Evolutionary conservation across 1,140 invertebrate genomes (phyloP).

Genomic region (Ceratina australensis): DNA sequence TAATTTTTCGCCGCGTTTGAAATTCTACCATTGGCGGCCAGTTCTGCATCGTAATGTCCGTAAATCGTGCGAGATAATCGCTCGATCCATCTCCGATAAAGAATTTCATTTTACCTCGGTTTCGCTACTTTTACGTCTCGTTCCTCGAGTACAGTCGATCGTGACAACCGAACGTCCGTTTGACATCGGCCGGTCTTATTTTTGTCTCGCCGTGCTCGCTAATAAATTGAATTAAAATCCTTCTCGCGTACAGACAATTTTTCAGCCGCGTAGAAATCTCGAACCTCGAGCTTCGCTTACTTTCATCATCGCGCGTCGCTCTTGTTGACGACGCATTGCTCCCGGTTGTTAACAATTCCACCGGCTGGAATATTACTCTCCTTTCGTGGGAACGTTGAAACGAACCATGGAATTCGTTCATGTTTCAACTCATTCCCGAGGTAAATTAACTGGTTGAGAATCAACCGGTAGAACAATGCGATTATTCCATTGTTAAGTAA

Average conservation of each 20-base stretch:
- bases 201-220: neutral
- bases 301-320: slow-evolving; percentile 6
- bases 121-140: neutral
- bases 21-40: neutral
- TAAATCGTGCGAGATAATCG: neutral
- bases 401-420: neutral
- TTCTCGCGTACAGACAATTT: slow-evolving; percentile 28
- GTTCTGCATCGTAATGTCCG: neutral
- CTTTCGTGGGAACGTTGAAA: neutral
- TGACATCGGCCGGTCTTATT: slow-evolving; percentile 12
- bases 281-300: neutral
- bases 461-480: neutral
- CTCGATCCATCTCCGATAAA: neutral
- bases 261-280: slow-evolving; percentile 9
- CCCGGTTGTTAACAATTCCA: slow-evolving; percentile 2
- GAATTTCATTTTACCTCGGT: neutral
- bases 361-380: neutral
- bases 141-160: neutral
- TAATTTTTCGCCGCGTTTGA: neutral
- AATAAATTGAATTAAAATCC: slow-evolving; percentile 40
- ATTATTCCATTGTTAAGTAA: too few relatives aligned
- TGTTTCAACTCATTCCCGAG: neutral
- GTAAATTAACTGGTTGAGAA: neutral
- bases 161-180: neutral
- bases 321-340: neutral